Evolutionary conservation across 1,140 invertebrate genomes (phyloP).

Genomic region (Rhagoletis pomonella): DNA sequence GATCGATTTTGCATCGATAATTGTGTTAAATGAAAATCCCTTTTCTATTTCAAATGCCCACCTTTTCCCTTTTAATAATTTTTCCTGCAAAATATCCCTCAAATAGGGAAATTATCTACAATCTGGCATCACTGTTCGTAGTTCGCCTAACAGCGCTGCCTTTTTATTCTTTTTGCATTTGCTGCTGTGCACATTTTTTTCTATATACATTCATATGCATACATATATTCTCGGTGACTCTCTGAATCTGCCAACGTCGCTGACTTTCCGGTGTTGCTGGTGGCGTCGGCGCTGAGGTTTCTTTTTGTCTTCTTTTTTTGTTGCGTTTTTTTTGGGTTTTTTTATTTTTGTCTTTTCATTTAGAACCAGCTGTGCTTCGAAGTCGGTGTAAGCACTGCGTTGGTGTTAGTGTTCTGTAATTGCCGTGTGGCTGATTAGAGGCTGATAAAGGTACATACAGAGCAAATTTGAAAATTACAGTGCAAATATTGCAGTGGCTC

Average conservation of each 20-base stretch:
- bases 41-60: no score
- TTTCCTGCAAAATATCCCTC: no score
- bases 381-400: background rate
- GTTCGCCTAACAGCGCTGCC: background rate
- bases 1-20: no score
- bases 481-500: background rate
- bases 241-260: background rate
- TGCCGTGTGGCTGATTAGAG: background rate
- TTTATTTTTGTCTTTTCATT: background rate
- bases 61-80: no score
- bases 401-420: background rate
- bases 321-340: background rate
- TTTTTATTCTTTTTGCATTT: background rate
- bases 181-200: background rate
- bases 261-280: background rate
- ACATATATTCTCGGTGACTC: background rate
- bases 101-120: no score
- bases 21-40: no score
- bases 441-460: background rate
- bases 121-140: background rate
- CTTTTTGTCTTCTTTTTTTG: background rate
- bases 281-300: background rate
- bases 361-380: background rate
- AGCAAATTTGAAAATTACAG: background rate
- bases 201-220: background rate